These are phyloP conservation scores for Pampus argenteus DNA, from an alignment of 2,797 vertebrate species.

Conservation along the genomic window DNA sequence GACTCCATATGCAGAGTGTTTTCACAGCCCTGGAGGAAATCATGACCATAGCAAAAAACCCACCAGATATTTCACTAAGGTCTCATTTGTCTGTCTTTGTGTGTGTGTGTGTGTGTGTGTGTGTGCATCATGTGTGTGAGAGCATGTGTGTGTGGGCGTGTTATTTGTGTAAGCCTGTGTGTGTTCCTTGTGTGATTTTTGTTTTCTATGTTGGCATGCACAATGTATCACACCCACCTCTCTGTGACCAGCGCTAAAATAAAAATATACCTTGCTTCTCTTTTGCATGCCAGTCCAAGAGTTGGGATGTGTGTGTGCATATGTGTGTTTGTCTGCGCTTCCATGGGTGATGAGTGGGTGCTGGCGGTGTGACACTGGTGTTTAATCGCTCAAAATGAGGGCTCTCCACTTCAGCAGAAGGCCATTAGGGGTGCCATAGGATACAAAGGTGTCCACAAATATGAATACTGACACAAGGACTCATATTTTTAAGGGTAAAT, in stretches of 20 bases:
- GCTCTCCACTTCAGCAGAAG: constrained; percentile 57
- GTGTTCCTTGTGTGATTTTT: constrained; percentile 64
- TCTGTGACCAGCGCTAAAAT: constrained; percentile 58
- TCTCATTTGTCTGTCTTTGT: constrained; percentile 76
- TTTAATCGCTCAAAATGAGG: constrained; percentile 48
- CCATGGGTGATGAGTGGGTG: constrained; percentile 49
- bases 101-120: constrained; percentile 42
- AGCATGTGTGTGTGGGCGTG: constrained; percentile 13
- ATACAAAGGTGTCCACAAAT: constrained; percentile 22
- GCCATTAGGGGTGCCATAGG: constrained; percentile 45
- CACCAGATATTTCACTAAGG: constrained; percentile 74
- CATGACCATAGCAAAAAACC: constrained; percentile 82
- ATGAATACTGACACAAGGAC: constrained; percentile 13
- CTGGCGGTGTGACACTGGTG: constrained; percentile 41
- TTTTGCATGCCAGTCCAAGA: constrained; percentile 25
- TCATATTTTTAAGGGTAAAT: constrained; percentile 18
- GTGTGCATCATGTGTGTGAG: constrained; percentile 34
- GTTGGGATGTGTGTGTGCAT: constrained; percentile 21
- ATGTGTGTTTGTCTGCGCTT: constrained; percentile 33
- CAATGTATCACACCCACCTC: constrained; percentile 59
- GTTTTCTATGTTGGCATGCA: constrained; percentile 56
- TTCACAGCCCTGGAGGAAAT: constrained; percentile 84
- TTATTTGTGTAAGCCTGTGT: constrained; percentile 66
- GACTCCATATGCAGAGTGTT: constrained; percentile 85
- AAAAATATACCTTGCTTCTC: constrained; percentile 58